Percentiles rank a stretch among this genome's conserved stretches.
Conservation (phyloP, 2,113 vertebrate genomes). For the Rhinichthys klamathensis region DNA sequence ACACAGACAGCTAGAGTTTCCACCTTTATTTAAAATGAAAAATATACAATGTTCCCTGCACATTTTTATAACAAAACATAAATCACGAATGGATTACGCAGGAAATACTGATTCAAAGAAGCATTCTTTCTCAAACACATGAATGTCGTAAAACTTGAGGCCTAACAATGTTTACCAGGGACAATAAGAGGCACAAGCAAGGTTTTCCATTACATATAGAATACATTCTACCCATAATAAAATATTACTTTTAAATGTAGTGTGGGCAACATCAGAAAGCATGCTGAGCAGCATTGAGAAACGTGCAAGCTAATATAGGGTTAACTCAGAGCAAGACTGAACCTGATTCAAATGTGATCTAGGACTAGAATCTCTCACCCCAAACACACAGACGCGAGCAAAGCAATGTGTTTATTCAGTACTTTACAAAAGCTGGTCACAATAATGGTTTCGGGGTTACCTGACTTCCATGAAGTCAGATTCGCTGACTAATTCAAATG, state of each 20-base stretch:
- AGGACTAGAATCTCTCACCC: background rate
- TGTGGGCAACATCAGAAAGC: background rate
- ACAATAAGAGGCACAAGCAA: background rate
- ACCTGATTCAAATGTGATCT: background rate
- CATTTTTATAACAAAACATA: slow-evolving; percentile 22
- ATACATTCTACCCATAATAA: background rate
- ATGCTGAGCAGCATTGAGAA: background rate
- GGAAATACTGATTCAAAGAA: slow-evolving; percentile 1
- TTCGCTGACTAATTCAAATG: background rate
- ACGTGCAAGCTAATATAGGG: background rate
- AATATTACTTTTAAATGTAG: slow-evolving; percentile 13
- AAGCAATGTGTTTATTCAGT: background rate
- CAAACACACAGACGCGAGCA: too few relatives aligned
- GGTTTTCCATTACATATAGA: background rate
- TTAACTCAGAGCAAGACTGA: background rate
- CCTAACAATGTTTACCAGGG: background rate
- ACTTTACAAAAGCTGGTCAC: background rate
- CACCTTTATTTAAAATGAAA: slow-evolving; percentile 42
- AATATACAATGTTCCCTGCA: slow-evolving; percentile 47
- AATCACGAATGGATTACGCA: background rate
- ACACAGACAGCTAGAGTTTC: slow-evolving; percentile 2
- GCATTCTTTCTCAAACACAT: background rate
- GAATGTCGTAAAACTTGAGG: background rate
- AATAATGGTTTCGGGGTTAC: background rate
- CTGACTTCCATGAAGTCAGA: background rate